These are phyloP conservation scores for Gallinago stenura DNA, from an alignment of 2,797 vertebrate genomes.

Conservation along the genomic window DNA sequence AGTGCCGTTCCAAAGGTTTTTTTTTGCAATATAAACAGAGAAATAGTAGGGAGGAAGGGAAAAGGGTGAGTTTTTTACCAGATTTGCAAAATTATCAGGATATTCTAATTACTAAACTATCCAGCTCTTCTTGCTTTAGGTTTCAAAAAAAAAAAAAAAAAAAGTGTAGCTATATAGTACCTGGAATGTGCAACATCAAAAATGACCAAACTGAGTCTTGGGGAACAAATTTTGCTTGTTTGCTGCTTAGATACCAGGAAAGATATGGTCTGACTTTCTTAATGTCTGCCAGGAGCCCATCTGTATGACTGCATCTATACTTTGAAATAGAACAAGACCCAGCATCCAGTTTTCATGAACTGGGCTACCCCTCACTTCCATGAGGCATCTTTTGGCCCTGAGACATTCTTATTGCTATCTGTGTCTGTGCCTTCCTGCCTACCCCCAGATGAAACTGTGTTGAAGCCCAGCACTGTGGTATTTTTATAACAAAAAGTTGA, in stretches of 20 bases:
- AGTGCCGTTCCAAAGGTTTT: not conserved
- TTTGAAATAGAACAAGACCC: not conserved
- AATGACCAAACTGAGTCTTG: not conserved
- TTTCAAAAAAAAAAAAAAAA: not conserved
- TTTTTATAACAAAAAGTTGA: not conserved
- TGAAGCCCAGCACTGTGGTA: not conserved
- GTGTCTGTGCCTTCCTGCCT: not conserved
- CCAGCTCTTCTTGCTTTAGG: not conserved
- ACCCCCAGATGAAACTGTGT: not conserved
- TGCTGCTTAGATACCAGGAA: not conserved
- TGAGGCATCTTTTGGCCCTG: not conserved
- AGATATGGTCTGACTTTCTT: not conserved
- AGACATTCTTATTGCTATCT: not conserved
- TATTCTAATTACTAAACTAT: not conserved
- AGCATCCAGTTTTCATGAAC: not conserved
- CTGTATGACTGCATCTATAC: not conserved
- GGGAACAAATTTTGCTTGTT: not conserved
- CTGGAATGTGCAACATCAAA: not conserved
- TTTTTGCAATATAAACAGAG: not conserved
- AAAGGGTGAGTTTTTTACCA: not conserved
- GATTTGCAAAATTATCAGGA: not conserved
- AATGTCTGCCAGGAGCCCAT: not conserved
- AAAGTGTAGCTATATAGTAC: not conserved
- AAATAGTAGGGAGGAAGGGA: not conserved
- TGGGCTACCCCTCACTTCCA: not conserved